phyloP scores from a whole-genome alignment of 2,797 vertebrate genomes.

The Psittacula echo region DNA sequence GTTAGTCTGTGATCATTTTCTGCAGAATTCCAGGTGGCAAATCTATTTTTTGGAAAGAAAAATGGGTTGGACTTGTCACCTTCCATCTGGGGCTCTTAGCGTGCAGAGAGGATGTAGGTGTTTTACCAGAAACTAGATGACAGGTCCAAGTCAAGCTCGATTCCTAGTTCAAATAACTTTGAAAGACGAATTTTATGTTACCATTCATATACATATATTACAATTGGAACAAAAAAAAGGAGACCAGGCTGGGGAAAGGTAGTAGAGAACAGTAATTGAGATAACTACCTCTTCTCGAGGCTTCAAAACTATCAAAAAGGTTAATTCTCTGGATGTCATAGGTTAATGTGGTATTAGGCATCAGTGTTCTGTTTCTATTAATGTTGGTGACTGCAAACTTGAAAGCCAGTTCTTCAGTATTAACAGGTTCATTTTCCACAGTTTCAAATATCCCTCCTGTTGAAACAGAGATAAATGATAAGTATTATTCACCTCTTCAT shows the following conservation, averaged over 20 bases:
- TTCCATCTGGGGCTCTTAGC: slow-evolving; percentile 59
- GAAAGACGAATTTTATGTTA: background rate
- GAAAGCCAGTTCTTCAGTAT: slow-evolving; percentile 97
- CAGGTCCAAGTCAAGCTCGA: background rate
- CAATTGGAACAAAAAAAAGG: background rate
- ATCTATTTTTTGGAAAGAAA: slow-evolving; percentile 49
- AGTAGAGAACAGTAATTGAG: slow-evolving; percentile 27
- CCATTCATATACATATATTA: background rate
- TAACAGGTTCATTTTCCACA: slow-evolving; percentile 95
- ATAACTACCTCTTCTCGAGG: slow-evolving; percentile 91
- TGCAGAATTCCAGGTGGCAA: slow-evolving; percentile 63
- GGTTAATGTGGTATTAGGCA: slow-evolving; percentile 98
- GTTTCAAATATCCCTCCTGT: slow-evolving; percentile 99
- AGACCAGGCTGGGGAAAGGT: background rate
- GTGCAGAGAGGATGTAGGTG: background rate
- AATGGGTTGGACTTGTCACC: slow-evolving; percentile 48
- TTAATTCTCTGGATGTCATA: slow-evolving; percentile 99
- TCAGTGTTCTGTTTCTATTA: slow-evolving; percentile 95
- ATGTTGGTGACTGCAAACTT: slow-evolving; percentile 98
- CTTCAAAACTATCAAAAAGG: slow-evolving; percentile 97
- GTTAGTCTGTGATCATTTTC: slow-evolving; percentile 1
- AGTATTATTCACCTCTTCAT: slow-evolving; percentile 29
- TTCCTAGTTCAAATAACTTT: background rate
- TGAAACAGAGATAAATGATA: slow-evolving; percentile 67
- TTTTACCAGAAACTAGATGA: background rate